A percentile compares a stretch with the other conserved stretches of the same genome.
These are phyloP conservation scores for Aspidapion aeneum DNA, from an alignment of 2,888 invertebrate genomes.

Conservation along the genomic window DNA sequence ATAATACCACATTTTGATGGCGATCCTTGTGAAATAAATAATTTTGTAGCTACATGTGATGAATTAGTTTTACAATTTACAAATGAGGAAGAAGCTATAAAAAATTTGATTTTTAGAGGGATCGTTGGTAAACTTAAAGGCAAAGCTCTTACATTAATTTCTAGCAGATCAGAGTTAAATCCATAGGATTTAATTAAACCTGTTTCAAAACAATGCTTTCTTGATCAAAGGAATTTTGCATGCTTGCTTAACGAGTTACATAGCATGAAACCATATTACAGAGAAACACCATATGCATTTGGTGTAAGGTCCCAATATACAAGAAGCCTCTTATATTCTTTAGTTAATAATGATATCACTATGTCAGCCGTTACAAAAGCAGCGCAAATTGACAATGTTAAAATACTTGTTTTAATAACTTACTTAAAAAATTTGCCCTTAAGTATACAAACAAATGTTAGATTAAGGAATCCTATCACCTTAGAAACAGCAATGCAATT, in stretches of 20 bases:
- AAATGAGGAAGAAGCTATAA: conserved; percentile 31
- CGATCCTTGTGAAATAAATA: conserved; percentile 4
- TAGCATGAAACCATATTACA: neutral
- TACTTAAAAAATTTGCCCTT: neutral
- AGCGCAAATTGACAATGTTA: neutral
- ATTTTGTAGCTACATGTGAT: conserved; percentile 59
- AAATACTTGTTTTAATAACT: neutral
- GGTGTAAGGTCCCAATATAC: neutral
- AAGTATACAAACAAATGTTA: neutral
- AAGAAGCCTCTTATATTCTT: neutral
- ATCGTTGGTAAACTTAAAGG: neutral
- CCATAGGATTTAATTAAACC: too few species aligned
- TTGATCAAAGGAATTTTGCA: neutral
- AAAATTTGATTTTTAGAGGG: neutral
- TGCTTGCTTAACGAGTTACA: neutral
- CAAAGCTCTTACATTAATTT: neutral
- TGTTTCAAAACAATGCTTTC: neutral
- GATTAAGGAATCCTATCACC: neutral
- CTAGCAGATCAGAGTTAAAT: too few species aligned
- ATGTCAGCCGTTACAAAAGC: neutral
- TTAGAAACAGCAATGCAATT: neutral
- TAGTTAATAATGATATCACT: too few species aligned
- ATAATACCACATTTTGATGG: conserved; percentile 6
- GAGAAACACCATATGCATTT: neutral
- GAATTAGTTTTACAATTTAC: conserved; percentile 68